Evolutionary conservation across 2,113 vertebrate genomes (phyloP).

Genomic region (Phaetusa simplex): DNA sequence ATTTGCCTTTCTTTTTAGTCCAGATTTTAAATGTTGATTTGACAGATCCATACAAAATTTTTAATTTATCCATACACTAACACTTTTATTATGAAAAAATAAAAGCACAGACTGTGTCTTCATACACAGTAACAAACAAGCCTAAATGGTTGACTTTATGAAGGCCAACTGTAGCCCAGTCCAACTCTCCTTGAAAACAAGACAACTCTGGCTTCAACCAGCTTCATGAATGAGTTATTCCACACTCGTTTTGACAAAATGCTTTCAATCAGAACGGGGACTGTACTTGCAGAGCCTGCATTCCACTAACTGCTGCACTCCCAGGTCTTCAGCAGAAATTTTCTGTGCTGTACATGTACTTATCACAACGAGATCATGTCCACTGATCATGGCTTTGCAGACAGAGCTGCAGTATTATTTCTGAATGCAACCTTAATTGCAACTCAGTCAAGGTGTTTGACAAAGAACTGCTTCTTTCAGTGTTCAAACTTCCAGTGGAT

Average conservation of each 20-base stretch:
- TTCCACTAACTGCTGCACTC: background rate
- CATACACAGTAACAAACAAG: background rate
- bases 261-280: background rate
- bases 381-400: background rate
- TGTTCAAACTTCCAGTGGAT: background rate
- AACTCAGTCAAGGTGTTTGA: background rate
- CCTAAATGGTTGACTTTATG: background rate
- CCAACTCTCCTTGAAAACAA: background rate
- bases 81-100: background rate
- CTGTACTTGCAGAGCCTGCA: background rate
- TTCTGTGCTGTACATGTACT: background rate
- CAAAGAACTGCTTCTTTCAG: background rate
- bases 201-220: background rate
- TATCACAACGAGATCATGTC: background rate
- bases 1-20: background rate
- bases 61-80: background rate
- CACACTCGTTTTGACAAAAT: background rate
- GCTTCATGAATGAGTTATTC: background rate
- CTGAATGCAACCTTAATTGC: background rate
- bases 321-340: background rate
- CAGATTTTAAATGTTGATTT: background rate
- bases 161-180: background rate
- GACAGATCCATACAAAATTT: background rate
- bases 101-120: background rate
- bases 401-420: background rate